phyloP scores from a whole-genome alignment of 2,888 invertebrate species.

The Clostera curtula region DNA sequence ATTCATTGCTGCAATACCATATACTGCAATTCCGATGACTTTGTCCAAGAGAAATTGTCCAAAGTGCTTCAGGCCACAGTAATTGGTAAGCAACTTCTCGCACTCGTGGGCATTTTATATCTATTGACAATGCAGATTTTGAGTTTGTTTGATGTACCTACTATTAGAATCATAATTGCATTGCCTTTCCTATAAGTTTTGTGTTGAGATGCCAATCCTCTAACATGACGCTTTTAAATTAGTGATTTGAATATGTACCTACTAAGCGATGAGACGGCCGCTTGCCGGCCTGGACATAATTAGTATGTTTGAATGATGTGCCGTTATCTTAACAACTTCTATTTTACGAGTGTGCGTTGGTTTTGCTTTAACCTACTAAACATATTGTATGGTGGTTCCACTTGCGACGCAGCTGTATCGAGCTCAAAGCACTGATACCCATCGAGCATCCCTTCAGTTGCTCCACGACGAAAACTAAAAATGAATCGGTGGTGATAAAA shows the following conservation, averaged over 20 bases:
- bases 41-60: constrained; percentile 44
- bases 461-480: constrained; percentile 83
- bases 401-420: constrained; percentile 83
- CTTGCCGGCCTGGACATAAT: constrained; percentile 24
- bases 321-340: constrained; percentile 57
- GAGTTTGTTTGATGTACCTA: constrained; percentile 69
- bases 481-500: constrained; percentile 85
- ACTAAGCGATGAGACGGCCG: constrained; percentile 46
- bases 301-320: constrained; percentile 67
- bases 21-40: constrained; percentile 62
- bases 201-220: constrained; percentile 69
- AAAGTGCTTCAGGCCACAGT: constrained; percentile 42
- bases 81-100: constrained; percentile 55
- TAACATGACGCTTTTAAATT: constrained; percentile 69
- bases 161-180: constrained; percentile 62
- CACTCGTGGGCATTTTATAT: constrained; percentile 53
- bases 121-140: constrained; percentile 55
- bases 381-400: constrained; percentile 71
- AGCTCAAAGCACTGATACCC: constrained; percentile 82
- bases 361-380: constrained; percentile 77
- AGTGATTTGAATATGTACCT: constrained; percentile 64
- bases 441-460: constrained; percentile 88
- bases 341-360: constrained; percentile 70
- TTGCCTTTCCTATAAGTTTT: constrained; percentile 61
- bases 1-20: constrained; percentile 62